These are phyloP conservation scores for Hylia prasina DNA, from an alignment of 2,113 vertebrate genomes.

Conservation along the genomic window DNA sequence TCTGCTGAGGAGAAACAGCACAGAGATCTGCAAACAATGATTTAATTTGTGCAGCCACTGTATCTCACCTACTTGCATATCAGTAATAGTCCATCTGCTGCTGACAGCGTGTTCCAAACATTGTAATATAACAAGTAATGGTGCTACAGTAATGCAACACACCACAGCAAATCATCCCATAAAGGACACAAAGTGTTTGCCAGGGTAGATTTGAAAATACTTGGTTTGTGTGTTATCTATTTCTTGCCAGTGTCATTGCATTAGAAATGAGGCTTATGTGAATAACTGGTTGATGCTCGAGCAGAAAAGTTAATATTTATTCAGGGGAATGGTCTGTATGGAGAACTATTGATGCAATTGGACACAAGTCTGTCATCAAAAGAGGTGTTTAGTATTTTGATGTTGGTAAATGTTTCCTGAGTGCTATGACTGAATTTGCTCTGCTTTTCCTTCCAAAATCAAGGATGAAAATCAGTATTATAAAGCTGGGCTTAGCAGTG, in stretches of 20 bases:
- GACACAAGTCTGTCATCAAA: neutral
- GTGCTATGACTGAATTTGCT: neutral
- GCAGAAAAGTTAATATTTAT: slow-evolving; percentile 43
- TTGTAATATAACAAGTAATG: neutral
- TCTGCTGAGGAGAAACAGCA: neutral
- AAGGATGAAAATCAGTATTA: neutral
- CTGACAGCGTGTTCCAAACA: slow-evolving; percentile 27
- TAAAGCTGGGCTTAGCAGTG: neutral
- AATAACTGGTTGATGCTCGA: neutral
- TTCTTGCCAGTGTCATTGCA: neutral
- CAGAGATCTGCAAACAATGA: slow-evolving; percentile 4
- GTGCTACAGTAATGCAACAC: neutral
- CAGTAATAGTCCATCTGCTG: slow-evolving; percentile 56
- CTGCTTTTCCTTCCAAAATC: neutral
- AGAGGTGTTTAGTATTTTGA: neutral
- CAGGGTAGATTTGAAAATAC: slow-evolving; percentile 21
- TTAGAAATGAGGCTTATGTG: neutral
- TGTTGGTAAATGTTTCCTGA: neutral
- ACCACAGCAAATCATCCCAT: slow-evolving; percentile 19
- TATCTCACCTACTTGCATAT: slow-evolving; percentile 28
- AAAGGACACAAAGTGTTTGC: slow-evolving; percentile 6
- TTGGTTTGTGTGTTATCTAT: neutral
- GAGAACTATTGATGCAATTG: neutral
- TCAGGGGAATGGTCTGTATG: neutral
- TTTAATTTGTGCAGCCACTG: slow-evolving; percentile 15